These are phyloP conservation scores for Galemys pyrenaicus DNA, from an alignment of 2,113 vertebrate genomes.

Conservation along the genomic window DNA sequence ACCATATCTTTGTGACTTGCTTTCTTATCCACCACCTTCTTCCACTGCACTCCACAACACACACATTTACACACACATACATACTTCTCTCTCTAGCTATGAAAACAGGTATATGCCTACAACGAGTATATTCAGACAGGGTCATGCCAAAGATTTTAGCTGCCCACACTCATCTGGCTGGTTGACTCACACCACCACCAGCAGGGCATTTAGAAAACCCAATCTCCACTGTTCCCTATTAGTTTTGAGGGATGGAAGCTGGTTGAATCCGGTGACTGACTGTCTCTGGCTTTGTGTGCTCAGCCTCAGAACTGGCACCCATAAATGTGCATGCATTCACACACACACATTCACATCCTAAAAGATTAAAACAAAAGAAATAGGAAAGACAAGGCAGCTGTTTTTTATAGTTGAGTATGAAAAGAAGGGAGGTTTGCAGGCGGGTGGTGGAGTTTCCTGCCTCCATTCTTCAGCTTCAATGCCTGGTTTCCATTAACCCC, in stretches of 20 bases:
- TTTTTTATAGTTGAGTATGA: slow-evolving; percentile 34
- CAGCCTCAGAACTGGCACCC: neutral
- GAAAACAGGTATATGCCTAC: neutral
- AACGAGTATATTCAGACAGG: slow-evolving; percentile 10
- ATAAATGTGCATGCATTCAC: neutral
- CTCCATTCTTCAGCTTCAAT: neutral
- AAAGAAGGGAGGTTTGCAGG: neutral
- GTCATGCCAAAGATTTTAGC: slow-evolving; percentile 1
- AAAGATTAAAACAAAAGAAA: slow-evolving; percentile 37
- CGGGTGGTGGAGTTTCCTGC: neutral
- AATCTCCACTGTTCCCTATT: neutral
- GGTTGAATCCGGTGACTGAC: neutral
- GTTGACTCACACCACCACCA: neutral
- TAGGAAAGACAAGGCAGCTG: neutral
- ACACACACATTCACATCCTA: neutral
- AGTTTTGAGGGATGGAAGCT: neutral
- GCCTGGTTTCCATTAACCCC: slow-evolving; percentile 8
- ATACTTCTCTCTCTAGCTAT: neutral
- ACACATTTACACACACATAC: neutral
- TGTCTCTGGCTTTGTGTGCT: neutral
- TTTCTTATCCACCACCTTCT: neutral
- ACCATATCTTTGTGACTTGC: neutral
- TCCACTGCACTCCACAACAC: neutral
- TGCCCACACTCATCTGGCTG: neutral
- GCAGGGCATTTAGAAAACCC: neutral